A percentile compares a stretch with the other conserved stretches of the same genome.
phyloP scores from a whole-genome alignment of 2,888 invertebrate genomes.

The Mythimna loreyi region DNA sequence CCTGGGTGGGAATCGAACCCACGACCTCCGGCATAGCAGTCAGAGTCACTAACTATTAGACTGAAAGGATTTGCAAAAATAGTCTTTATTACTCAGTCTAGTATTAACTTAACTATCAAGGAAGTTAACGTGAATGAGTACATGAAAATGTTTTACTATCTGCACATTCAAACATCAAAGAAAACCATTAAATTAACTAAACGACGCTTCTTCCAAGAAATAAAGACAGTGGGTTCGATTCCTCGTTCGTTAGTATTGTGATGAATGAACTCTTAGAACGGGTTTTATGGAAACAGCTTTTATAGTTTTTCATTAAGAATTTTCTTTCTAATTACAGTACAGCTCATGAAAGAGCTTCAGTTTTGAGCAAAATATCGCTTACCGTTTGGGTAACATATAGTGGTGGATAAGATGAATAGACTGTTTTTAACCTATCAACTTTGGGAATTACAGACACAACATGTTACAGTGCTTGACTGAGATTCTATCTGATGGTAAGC shows the following conservation, averaged over 20 bases:
- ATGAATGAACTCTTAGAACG: slow-evolving; percentile 21
- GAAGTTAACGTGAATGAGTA: slow-evolving; percentile 1
- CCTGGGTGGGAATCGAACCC: too few species aligned
- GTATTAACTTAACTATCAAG: slow-evolving; percentile 5
- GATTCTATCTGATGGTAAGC: too few species aligned
- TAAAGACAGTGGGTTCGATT: slow-evolving; percentile 33
- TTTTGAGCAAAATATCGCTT: too few species aligned
- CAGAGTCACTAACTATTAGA: too few species aligned
- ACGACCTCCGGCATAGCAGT: too few species aligned
- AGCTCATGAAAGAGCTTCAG: too few species aligned
- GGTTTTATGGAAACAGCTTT: slow-evolving; percentile 2
- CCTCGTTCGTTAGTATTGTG: slow-evolving; percentile 11
- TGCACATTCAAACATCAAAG: slow-evolving; percentile 44
- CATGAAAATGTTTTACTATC: slow-evolving; percentile 25
- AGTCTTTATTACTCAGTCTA: background rate
- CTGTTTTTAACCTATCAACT: too few species aligned
- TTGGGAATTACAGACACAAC: too few species aligned
- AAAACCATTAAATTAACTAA: slow-evolving; percentile 27
- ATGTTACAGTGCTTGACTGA: too few species aligned
- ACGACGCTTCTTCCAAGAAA: slow-evolving; percentile 16
- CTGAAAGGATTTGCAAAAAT: too few species aligned
- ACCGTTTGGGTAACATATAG: too few species aligned
- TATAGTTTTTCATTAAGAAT: slow-evolving; percentile 13
- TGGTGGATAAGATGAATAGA: too few species aligned
- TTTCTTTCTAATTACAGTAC: background rate